Percentiles rank a stretch among this genome's conserved stretches.
Evolutionary conservation across 1,140 invertebrate species (phyloP).

Genomic region (Drosophila aff.): DNA sequence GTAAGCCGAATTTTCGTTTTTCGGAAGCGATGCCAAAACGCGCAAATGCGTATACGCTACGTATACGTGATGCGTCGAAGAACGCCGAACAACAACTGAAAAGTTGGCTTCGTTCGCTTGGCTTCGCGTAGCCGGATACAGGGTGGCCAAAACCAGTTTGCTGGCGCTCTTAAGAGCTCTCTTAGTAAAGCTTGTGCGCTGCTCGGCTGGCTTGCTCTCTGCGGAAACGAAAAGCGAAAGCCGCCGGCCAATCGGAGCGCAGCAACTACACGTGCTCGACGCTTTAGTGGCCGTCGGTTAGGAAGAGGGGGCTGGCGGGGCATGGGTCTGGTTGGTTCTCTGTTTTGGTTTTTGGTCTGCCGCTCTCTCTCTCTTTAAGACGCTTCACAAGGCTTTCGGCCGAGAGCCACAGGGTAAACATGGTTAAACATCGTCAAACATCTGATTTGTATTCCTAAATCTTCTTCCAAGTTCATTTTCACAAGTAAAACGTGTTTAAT

Average conservation of each 20-base stretch:
- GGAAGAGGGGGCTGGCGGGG: neutral
- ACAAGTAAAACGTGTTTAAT: neutral
- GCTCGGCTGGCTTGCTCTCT: conserved; percentile 30
- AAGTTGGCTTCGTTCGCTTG: neutral
- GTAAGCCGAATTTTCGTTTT: conserved; percentile 52
- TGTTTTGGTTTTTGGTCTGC: conserved; percentile 72
- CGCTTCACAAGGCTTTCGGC: conserved; percentile 5
- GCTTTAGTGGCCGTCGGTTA: conserved; percentile 8
- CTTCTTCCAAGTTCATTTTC: neutral
- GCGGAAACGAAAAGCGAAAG: conserved; percentile 71
- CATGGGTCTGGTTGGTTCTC: conserved; percentile 41
- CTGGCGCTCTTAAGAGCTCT: conserved; percentile 28
- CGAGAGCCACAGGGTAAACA: conserved; percentile 36
- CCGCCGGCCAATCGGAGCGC: conserved; percentile 67
- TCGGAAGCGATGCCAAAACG: conserved; percentile 31
- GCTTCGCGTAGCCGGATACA: conserved; percentile 27
- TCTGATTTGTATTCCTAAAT: neutral
- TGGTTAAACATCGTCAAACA: conserved; percentile 24
- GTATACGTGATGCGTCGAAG: conserved; percentile 49
- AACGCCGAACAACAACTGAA: conserved; percentile 81
- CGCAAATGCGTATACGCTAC: neutral
- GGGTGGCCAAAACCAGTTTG: conserved; percentile 60
- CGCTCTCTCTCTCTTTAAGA: conserved; percentile 34
- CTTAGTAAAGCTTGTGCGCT: neutral
- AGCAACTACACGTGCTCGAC: conserved; percentile 75